phyloP scores from a whole-genome alignment of 2,113 vertebrate genomes.

The Addax nasomaculatus region DNA sequence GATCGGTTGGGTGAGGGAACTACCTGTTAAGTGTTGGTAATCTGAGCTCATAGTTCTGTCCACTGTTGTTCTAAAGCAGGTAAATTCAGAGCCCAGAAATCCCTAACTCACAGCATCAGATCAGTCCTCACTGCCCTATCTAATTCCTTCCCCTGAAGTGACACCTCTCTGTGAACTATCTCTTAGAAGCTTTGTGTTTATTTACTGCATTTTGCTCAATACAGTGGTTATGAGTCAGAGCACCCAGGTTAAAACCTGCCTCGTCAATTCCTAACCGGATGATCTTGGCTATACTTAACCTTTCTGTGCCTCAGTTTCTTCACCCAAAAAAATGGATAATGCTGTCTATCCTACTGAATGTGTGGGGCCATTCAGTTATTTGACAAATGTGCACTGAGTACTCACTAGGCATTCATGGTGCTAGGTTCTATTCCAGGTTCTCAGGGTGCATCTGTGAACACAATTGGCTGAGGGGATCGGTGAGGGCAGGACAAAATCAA shows the following conservation, averaged over 20 bases:
- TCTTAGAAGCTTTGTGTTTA: background rate
- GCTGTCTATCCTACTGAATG: background rate
- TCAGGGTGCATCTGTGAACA: background rate
- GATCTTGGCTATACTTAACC: background rate
- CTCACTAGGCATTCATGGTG: background rate
- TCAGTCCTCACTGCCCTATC: background rate
- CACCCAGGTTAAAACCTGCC: background rate
- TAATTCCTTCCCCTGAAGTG: background rate
- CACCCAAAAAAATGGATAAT: background rate
- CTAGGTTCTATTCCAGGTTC: background rate
- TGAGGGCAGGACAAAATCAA: background rate
- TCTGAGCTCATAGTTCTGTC: background rate
- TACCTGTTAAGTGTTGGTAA: background rate
- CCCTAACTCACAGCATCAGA: background rate
- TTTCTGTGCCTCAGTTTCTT: background rate
- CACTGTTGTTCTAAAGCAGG: background rate
- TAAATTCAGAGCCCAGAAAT: background rate
- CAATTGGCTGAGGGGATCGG: background rate
- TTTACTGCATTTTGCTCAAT: background rate
- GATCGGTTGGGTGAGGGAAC: background rate
- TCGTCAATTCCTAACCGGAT: background rate
- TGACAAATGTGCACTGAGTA: background rate
- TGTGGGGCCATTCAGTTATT: background rate
- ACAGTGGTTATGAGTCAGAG: background rate
- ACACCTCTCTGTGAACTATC: background rate